A percentile compares a stretch with the other conserved stretches of the same genome.
phyloP scores from a whole-genome alignment of 2,797 vertebrate species.

The Vireo griseus region DNA sequence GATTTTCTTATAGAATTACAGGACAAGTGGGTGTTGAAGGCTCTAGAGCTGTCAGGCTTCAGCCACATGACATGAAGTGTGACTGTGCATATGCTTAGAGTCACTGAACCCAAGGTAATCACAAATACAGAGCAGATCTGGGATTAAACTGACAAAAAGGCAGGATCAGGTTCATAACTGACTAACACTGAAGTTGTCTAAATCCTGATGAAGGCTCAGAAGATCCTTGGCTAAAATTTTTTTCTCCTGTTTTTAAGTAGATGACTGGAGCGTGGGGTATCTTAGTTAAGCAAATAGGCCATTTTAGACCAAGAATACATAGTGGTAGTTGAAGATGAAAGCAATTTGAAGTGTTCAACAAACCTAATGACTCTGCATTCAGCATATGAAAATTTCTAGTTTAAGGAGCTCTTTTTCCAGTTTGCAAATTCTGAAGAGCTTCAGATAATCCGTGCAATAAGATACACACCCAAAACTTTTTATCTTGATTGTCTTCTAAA shows the following conservation, averaged over 20 bases:
- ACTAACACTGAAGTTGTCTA: background rate
- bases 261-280: background rate
- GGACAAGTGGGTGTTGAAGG: background rate
- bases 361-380: background rate
- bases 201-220: background rate
- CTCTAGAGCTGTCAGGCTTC: background rate
- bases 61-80: background rate
- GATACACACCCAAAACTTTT: background rate
- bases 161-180: background rate
- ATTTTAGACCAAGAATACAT: background rate
- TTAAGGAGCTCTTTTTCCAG: background rate
- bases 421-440: background rate
- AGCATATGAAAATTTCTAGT: background rate
- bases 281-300: background rate
- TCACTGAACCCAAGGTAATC: background rate
- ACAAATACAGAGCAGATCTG: background rate
- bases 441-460: background rate
- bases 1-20: background rate
- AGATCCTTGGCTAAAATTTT: background rate
- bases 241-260: background rate
- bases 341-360: background rate
- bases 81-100: background rate
- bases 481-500: background rate
- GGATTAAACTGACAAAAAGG: background rate
- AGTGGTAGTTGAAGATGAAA: background rate